Evolutionary conservation across 2,113 vertebrate genomes (phyloP), one percentile per base, ranked within the genome.

Genomic region (western clawed frog (Xenopus tropicalis)): DNA sequence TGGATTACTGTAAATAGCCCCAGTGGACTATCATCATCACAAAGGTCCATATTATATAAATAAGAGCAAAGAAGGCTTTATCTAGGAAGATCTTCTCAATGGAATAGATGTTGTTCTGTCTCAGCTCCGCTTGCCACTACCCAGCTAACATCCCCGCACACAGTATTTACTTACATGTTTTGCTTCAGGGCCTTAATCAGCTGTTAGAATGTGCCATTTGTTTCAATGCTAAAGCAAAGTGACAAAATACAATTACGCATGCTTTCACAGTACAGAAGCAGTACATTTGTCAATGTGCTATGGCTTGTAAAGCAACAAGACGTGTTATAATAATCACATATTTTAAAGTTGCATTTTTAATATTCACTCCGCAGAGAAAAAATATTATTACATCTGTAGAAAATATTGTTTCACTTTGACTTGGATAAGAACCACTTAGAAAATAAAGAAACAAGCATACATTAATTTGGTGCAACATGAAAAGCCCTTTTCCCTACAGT

Each of bases 21-120:
- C 73, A 76, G 20, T 56, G 66, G 58, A 69, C 52, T 69, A 52
- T 76, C 66, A 62, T 61, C 63, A 52, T 76, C 73, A 76, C 58
- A 76, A 22, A 72, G 24, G 24, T 76, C 66, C 73, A 76, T 76
- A 59, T 9, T 75, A 37, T 56, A 20, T 69, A 54, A 75, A 20
- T 23, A 24, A 61, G 48, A 66, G 44, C 52, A 46, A 74, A 71
- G 22, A 44, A 43, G 22, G 24, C 42, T 63, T 62, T 76, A 56
- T 67, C 19, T 48, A 61, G 66, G 52, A 57, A 58, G 7, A 63
- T 58, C 59, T 17, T 52, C 57, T 20, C 29, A 21, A 42, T 51
- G n/a, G 46, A 68, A 69, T 52, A 69, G 73, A 69, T 62, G 59
- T 43, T 56, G 10, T 20, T 76, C 21, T 62, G 22, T 51, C 44